These are phyloP conservation scores for Tokudaia tokunoshimensis DNA, from an alignment of 2,797 vertebrate species.

Conservation along the genomic window DNA sequence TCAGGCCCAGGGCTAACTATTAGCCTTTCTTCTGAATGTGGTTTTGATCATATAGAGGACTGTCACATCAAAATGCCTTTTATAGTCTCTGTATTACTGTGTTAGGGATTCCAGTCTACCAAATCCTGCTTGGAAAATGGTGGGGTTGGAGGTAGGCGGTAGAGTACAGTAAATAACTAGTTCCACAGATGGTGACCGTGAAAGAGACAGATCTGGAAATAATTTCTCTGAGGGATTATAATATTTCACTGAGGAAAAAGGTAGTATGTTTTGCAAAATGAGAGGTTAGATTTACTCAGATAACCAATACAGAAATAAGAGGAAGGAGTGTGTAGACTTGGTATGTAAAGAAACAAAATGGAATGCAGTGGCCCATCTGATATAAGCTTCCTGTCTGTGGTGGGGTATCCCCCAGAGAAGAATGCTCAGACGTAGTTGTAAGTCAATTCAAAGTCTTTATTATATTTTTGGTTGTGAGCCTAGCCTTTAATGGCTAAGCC, in stretches of 20 bases:
- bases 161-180: background rate
- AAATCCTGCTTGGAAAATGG: background rate
- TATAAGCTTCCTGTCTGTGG: background rate
- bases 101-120: background rate
- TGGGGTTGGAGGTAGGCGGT: no score
- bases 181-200: background rate
- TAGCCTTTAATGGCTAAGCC: no score
- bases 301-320: background rate
- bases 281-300: slow-evolving; percentile 11
- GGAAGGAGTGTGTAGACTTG: background rate
- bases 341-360: background rate
- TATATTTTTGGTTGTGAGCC: no score
- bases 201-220: slow-evolving; percentile 46
- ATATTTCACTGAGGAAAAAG: background rate
- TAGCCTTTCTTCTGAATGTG: slow-evolving; percentile 17
- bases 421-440: background rate
- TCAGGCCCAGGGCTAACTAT: slow-evolving; percentile 26
- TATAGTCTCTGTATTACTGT: background rate
- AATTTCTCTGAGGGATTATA: background rate
- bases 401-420: background rate
- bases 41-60: slow-evolving; percentile 59
- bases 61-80: slow-evolving; percentile 19
- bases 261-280: background rate
- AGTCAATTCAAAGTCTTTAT: background rate
- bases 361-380: background rate